Evolutionary conservation across 2,113 vertebrate species (phyloP).

Genomic region (Sylvietta virens): DNA sequence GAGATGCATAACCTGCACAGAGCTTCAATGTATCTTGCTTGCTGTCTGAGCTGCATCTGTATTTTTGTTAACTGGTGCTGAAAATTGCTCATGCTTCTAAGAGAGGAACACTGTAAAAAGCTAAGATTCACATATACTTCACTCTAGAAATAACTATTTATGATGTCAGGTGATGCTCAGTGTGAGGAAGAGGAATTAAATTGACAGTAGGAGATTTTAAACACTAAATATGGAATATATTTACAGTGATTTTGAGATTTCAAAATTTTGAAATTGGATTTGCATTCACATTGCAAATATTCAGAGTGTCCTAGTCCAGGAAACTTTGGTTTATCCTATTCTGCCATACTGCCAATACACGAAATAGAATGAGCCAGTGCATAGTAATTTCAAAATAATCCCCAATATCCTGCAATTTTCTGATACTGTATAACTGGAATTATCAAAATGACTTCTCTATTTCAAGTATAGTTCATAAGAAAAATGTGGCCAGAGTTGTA

Average conservation of each 20-base stretch:
- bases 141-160: neutral
- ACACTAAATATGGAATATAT: neutral
- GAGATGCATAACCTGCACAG: fast-evolving
- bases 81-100: neutral
- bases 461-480: neutral
- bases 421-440: neutral
- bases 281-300: neutral
- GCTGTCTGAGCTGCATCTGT: neutral
- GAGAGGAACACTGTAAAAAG: neutral
- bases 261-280: too few species aligned
- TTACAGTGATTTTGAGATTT: neutral
- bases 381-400: neutral
- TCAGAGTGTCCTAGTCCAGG: neutral
- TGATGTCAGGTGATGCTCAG: neutral
- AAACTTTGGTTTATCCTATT: neutral
- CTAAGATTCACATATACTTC: neutral
- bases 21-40: neutral
- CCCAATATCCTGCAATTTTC: neutral
- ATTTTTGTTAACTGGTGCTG: neutral
- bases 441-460: neutral
- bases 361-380: neutral
- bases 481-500: neutral
- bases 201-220: neutral
- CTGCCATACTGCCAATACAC: neutral
- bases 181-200: neutral